Percentiles rank a stretch among this genome's conserved stretches.
These are phyloP conservation scores for Luperina testacea DNA, from an alignment of 2,888 invertebrate genomes.

Conservation along the genomic window DNA sequence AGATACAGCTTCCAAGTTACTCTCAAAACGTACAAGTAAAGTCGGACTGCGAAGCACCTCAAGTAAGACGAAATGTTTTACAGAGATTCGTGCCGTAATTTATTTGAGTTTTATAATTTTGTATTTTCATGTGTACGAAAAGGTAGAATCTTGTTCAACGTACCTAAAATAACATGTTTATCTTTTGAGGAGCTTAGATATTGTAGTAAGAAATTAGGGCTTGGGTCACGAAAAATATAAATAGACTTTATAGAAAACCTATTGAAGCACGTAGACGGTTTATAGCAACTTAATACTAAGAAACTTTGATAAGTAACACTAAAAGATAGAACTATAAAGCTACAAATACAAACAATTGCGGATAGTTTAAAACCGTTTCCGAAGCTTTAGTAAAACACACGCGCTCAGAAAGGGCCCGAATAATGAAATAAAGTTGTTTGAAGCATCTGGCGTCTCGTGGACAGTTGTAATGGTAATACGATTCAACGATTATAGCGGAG, in stretches of 20 bases:
- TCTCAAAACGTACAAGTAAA: constrained; percentile 57
- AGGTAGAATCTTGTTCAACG: constrained; percentile 34
- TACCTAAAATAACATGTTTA: constrained; percentile 30
- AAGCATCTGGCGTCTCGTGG: constrained; percentile 86
- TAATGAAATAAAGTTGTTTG: constrained; percentile 87
- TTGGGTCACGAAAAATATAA: not conserved
- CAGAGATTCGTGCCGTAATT: constrained; percentile 48
- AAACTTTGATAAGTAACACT: constrained; percentile 21
- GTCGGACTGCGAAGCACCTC: constrained; percentile 56
- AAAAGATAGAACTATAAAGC: constrained; percentile 22
- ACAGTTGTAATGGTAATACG: constrained; percentile 89
- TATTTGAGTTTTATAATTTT: constrained; percentile 57
- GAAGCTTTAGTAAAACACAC: constrained; percentile 68
- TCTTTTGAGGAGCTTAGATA: not conserved
- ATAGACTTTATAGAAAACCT: not conserved
- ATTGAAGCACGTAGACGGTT: not conserved
- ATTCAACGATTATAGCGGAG: constrained; percentile 87
- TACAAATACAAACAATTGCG: constrained; percentile 41
- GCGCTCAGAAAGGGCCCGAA: constrained; percentile 72
- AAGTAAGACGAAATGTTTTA: constrained; percentile 53
- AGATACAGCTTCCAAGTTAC: constrained; percentile 59
- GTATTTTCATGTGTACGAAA: constrained; percentile 31
- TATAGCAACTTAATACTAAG: not conserved
- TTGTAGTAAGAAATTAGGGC: not conserved
- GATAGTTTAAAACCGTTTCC: constrained; percentile 61